Base-by-base conservation (phyloP, 30 jellyfish, hydroid and myxozoan species). In the Chrysaora quinquecirrha region DNA sequence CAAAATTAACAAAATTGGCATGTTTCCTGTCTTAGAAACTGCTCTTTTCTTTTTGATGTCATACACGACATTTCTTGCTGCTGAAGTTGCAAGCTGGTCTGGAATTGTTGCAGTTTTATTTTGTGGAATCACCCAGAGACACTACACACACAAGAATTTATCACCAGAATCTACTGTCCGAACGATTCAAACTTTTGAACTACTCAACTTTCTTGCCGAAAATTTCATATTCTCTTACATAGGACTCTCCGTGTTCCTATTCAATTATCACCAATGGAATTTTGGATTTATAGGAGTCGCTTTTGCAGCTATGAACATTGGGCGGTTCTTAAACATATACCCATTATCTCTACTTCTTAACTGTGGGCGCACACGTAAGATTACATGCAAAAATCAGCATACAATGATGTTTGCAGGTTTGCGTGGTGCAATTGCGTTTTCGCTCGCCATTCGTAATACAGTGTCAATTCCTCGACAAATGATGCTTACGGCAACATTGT, bases 1-100 rank as follows among this genome's bases (percentile, higher is more conserved):
- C 99, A 29, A 96, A 96, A 73, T 95, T 90, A 34, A 96, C 99
- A 12, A 96, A 67, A 96, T 96, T 24, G 99, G 99, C 50, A 96
- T 89, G 98, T 96, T 85, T 66, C 99, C 99, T 10, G 87, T 96
- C 6, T 71, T 96, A 11, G 99, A 96, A 60, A 90, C 98, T 10
- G 99, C 99, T 1, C 82, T 96, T 62, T 90, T 96, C 72, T 87
- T 96, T 71, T 70, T 96, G 58, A 96, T 96, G 99, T 96, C 99
- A 30, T 96, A 96, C 74, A 79, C 97, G 29, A 96, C 99, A 33
- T 96, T 90, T 70, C 65, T 96, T 27, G 97, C 98, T 38, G 98
- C 99, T 2, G 99, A 96, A 77, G 99, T 96, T 16, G 97, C 97
- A 21, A 89, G 96, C 46, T 96, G 99, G 99, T 96, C 99, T 38